Conservation (phyloP, 2,113 vertebrate species). For the Ariopsis seemanni region DNA sequence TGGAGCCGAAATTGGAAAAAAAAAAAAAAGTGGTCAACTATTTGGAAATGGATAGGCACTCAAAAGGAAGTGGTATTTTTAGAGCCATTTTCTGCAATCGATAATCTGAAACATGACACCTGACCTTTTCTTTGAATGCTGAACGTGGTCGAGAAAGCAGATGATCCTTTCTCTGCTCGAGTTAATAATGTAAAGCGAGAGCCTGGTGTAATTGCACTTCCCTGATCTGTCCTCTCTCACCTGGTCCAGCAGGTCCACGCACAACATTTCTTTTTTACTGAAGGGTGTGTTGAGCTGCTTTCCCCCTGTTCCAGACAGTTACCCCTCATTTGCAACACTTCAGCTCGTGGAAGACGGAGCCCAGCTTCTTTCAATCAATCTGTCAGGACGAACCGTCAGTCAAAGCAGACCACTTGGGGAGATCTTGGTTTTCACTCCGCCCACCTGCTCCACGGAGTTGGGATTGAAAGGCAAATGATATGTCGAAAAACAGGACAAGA, state of each 20-base stretch:
- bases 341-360: slow-evolving; percentile 58
- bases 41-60: background rate
- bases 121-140: background rate
- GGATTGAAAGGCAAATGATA: background rate
- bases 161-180: background rate
- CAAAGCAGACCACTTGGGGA: slow-evolving; percentile 12
- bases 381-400: slow-evolving; percentile 60
- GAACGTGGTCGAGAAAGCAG: background rate
- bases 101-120: background rate
- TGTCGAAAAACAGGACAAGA: background rate
- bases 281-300: slow-evolving; percentile 55
- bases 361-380: slow-evolving; percentile 67
- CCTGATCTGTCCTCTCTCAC: slow-evolving; percentile 11
- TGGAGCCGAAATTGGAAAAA: background rate
- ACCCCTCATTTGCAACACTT: slow-evolving; percentile 66
- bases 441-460: background rate
- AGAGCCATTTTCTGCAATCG: background rate
- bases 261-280: slow-evolving; percentile 53
- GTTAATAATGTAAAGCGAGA: background rate
- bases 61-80: background rate
- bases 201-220: background rate
- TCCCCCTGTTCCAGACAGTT: slow-evolving; percentile 61
- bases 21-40: background rate
- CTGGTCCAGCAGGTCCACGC: slow-evolving; percentile 34
- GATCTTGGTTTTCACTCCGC: background rate